Percentiles rank a stretch among this genome's conserved stretches.
These are phyloP conservation scores for Mimachlamys varia DNA, from an alignment of 2,888 invertebrate genomes.

Conservation along the genomic window DNA sequence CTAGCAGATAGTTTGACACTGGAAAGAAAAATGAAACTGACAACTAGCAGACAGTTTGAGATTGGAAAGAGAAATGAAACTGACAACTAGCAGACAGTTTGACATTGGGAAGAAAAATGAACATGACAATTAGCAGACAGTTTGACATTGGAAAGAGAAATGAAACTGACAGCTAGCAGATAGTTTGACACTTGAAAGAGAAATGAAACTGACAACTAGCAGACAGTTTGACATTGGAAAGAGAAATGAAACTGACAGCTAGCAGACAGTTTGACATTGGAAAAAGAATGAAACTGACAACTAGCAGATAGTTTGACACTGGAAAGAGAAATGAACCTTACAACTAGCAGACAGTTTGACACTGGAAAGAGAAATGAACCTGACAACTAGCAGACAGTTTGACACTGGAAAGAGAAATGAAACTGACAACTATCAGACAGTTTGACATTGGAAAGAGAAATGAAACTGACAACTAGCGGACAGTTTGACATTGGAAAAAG, in stretches of 20 bases:
- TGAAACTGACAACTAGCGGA: neutral
- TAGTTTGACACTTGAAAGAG: no score
- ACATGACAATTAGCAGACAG: no score
- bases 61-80: no score
- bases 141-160: no score
- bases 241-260: neutral
- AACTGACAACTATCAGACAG: neutral
- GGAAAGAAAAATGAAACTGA: no score
- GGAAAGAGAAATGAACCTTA: neutral
- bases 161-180: no score
- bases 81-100: neutral
- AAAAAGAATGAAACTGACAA: neutral
- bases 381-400: neutral
- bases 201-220: neutral
- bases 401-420: neutral
- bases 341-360: neutral
- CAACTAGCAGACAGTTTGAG: no score
- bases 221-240: neutral
- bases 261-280: no score
- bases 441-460: neutral
- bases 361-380: neutral
- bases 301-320: neutral
- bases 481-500: neutral
- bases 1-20: no score
- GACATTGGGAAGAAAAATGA: no score